Evolutionary conservation across 2,797 vertebrate genomes (phyloP), one percentile per base, ranked within the genome.

Genomic region (Epinephelus coioides): DNA sequence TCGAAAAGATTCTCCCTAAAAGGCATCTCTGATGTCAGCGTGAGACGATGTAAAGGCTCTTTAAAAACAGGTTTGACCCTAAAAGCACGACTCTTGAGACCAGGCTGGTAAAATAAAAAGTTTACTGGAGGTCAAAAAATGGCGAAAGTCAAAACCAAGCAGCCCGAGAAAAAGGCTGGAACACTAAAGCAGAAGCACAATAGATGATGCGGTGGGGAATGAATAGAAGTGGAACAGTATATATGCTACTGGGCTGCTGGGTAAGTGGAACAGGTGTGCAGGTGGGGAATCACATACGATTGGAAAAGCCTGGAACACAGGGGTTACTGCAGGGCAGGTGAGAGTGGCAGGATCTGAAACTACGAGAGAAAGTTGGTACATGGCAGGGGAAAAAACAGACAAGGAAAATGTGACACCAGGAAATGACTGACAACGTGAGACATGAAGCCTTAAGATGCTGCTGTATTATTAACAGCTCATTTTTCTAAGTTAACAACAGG

Each of bases 31-130:
- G 59, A 77, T 44, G 69, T 71, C 73, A 74, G 62, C 3, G 18
- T 6, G 8, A 78, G 57, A 70, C 17, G 4, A 59, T 44, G 54
- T 55, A 44, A 64, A 64, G 51, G 51, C 75, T 69, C 38, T 25
- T 17, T 59, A 59, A 78, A 54, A 57, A 51, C 62, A 50, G 76
- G 44, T 38, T 44, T 50, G 60, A 63, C 69, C 70, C 21, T 25
- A 54, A 74, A 83, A 50, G 38, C n/a, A 14, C 14, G 19, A 47
- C 18, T 55, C 59, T 10, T 43, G 53, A 56, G 62, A 25, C 15
- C n/a, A 15, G 56, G 56, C 30, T 15, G 2, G 56, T 25, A 25
- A 61, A 53, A 23, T 51, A 14, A 61, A 66, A 59, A 25, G 38
- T 66, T 72, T 17, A 60, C 8, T 17, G 0, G 10, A 54, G 60